Conservation (phyloP, 1,140 invertebrate species). For the Drosophila oshimai region DNA sequence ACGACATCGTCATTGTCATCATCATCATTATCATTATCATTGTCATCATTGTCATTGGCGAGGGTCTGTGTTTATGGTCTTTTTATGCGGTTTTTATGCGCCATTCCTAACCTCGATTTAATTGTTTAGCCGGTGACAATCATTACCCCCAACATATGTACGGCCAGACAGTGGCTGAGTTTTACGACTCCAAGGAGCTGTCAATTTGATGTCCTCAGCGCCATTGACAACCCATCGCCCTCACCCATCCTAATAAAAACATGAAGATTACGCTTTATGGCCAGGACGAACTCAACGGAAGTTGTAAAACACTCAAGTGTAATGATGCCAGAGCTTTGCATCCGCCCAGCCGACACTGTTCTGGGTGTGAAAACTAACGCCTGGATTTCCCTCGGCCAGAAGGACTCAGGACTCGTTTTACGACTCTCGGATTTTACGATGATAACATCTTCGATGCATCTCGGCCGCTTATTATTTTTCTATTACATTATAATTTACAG, state of each 20-base stretch:
- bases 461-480: constrained; percentile 70
- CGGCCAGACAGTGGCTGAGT: constrained; percentile 45
- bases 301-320: constrained; percentile 80
- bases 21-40: constrained; percentile 23
- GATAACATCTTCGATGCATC: constrained; percentile 55
- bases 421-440: constrained; percentile 72
- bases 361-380: constrained; percentile 70
- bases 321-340: constrained; percentile 59
- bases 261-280: constrained; percentile 78
- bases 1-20: constrained; percentile 63
- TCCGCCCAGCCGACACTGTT: not conserved
- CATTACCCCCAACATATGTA: constrained; percentile 73
- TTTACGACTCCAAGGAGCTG: constrained; percentile 78
- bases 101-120: constrained; percentile 83
- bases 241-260: constrained; percentile 65
- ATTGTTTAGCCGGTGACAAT: constrained; percentile 83
- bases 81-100: constrained; percentile 82
- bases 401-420: constrained; percentile 53
- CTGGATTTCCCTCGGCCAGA: constrained; percentile 37
- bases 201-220: constrained; percentile 73
- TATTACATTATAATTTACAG: constrained; percentile 76
- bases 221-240: constrained; percentile 56
- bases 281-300: constrained; percentile 57
- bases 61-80: constrained; percentile 60
- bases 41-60: not conserved